phyloP scores from a whole-genome alignment of 53 echinoderm and acorn worm genomes.

The Stichopus horrens region DNA sequence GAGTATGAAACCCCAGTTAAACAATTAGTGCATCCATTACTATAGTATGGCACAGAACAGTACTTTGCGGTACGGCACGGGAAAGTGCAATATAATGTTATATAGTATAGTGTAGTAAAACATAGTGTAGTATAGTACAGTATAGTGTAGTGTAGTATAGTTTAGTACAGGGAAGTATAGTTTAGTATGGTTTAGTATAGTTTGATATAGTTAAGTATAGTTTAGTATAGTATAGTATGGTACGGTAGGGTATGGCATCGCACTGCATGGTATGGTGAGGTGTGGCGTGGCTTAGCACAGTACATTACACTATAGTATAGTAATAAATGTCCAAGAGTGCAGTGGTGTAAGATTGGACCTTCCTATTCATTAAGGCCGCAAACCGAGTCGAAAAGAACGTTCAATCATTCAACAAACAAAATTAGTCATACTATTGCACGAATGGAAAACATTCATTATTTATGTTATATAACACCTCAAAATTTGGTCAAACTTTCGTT shows the following conservation, averaged over 20 bases:
- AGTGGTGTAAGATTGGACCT: too few relatives aligned
- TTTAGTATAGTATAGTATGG: slow-evolving; percentile 46
- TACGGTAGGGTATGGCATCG: slow-evolving; percentile 36
- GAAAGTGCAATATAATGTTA: background rate
- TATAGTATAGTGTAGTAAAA: slow-evolving; percentile 1
- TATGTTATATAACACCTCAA: too few relatives aligned
- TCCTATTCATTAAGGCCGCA: too few relatives aligned
- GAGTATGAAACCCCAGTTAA: too few relatives aligned
- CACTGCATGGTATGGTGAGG: slow-evolving; percentile 36
- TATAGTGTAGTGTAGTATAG: background rate
- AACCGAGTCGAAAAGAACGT: too few relatives aligned
- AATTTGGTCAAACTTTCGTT: too few relatives aligned
- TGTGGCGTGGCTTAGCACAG: background rate
- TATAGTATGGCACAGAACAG: background rate
- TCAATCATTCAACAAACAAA: too few relatives aligned
- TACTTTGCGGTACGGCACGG: slow-evolving; percentile 1
- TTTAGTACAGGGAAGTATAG: slow-evolving; percentile 35
- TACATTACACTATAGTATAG: slow-evolving; percentile 43
- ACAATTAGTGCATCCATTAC: too few relatives aligned
- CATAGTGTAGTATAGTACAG: background rate
- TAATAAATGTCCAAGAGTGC: background rate
- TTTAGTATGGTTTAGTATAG: slow-evolving; percentile 48
- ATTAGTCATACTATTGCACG: too few relatives aligned
- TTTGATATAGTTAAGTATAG: slow-evolving; percentile 48
- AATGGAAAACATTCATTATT: too few relatives aligned